These are phyloP conservation scores for Pristionchus arcanus DNA, from an alignment of 2,888 invertebrate genomes.

Conservation along the genomic window DNA sequence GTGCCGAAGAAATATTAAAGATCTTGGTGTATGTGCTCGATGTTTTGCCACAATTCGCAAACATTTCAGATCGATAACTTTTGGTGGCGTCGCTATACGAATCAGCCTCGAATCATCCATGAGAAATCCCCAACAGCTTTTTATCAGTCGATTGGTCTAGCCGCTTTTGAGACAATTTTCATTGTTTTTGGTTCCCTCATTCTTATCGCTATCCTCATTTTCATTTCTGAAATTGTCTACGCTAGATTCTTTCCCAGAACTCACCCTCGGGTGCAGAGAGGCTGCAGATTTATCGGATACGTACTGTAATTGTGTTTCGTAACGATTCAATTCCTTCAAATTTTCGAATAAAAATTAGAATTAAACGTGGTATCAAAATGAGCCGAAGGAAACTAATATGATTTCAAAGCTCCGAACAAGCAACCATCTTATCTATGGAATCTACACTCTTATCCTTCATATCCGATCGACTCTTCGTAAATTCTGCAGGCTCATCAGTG, in stretches of 20 bases:
- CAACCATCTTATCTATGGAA: no score
- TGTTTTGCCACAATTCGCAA: background rate
- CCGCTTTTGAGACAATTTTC: background rate
- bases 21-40: background rate
- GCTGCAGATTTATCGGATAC: background rate
- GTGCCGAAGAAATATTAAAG: no score
- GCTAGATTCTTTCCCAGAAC: background rate
- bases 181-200: background rate
- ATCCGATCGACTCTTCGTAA: slow-evolving; percentile 46
- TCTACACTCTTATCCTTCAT: background rate
- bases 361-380: no score
- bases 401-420: background rate
- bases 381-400: background rate
- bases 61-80: slow-evolving; percentile 5
- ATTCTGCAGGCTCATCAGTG: slow-evolving; percentile 45
- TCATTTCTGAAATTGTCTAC: background rate
- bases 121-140: background rate
- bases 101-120: slow-evolving; percentile 7
- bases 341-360: no score
- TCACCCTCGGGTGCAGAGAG: background rate
- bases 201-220: background rate
- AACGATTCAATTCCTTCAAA: background rate
- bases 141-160: background rate
- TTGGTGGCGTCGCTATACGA: slow-evolving; percentile 39
- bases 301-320: background rate